Evolutionary conservation across 2,888 invertebrate species (phyloP), one percentile per base, ranked within the genome.

Genomic region (Drosophila hamatofila): DNA sequence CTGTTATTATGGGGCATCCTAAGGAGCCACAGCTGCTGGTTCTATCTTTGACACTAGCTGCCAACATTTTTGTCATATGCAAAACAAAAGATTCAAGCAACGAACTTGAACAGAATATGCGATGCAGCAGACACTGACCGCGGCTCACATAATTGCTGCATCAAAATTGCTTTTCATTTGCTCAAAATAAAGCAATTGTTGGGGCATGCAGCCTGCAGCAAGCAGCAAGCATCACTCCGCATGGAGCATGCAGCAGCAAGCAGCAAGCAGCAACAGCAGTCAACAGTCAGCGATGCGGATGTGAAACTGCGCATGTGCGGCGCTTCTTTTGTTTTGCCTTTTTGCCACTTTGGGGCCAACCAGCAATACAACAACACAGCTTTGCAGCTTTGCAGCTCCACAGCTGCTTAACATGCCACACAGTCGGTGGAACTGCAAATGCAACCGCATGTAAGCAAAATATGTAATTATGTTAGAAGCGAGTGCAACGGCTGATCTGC

Each of bases 111-210:
- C 33, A 42, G 56, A 56, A 56, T 49, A 54, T 27, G 46, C 70
- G 25, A 68, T 61, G 30, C 42, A 12, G 30, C 56, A 9, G 56
- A 12, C 42, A 41, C 25, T 51, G 52, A 56, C 52, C 62, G 52
- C 51, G 49, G 51, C 63, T 58, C 70, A 76, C 62, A 77, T 83
- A 84, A 88, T 88, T 88, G 78, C 69, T 72, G 73, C 81, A 83
- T 78, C 78, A 72, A 83, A 84, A 86, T 86, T 88, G 76, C 89
- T 80, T 86, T 86, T 83, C 81, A 88, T 88, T 88, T 80, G 88
- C 80, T 81, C 72, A 75, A 88, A 86, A 86, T 86, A 72, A 86
- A 88, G 85, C 80, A 88, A 86, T 86, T 86, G 78, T 88, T 84
- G 75, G 42, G 21, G 66, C 55, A 56, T 41, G 61, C 27, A 48